Conservation (phyloP, 2,797 vertebrate genomes). For the Artibeus jamaicensis region DNA sequence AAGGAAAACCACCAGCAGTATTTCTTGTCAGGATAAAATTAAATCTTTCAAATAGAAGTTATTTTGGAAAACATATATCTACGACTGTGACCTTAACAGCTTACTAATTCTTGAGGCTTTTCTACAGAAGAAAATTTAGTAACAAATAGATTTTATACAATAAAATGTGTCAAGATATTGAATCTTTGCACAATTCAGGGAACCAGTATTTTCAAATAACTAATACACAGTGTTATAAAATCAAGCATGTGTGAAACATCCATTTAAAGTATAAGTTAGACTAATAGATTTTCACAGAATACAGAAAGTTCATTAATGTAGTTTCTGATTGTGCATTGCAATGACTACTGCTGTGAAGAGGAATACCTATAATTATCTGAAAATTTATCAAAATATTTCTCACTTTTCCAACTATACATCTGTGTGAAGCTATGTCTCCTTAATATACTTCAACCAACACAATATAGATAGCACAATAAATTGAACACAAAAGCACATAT, state of each 20-base stretch:
- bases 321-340: neutral
- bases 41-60: slow-evolving; percentile 10
- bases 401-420: neutral
- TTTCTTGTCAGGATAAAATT: neutral
- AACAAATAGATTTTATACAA: neutral
- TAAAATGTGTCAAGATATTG: neutral
- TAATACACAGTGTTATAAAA: neutral
- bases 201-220: slow-evolving; percentile 2
- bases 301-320: neutral
- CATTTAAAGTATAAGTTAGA: neutral
- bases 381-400: neutral
- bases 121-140: neutral
- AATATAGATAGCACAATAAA: neutral
- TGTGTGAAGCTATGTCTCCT: neutral
- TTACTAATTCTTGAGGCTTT: neutral
- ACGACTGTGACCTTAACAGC: neutral
- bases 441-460: neutral
- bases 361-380: neutral
- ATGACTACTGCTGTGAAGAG: neutral
- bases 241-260: neutral
- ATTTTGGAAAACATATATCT: neutral
- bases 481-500: neutral
- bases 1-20: neutral
- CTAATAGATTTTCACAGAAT: neutral
- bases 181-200: neutral